These are phyloP conservation scores for Lethrus apterus DNA, from an alignment of 1,140 invertebrate species.

Conservation along the genomic window DNA sequence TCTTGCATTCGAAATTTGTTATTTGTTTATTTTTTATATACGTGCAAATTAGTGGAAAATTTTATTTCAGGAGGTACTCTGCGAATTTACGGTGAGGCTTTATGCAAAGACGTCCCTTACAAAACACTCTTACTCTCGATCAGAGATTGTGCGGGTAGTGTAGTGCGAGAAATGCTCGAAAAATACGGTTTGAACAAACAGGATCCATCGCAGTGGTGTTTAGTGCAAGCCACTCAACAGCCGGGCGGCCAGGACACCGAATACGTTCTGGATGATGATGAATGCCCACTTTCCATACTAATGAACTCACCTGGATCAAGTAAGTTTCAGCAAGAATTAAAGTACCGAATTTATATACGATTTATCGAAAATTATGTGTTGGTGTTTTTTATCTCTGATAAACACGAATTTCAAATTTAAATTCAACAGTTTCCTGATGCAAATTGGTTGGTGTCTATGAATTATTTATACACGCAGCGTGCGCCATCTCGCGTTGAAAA, in stretches of 20 bases:
- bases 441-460: too few relatives aligned
- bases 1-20: too few relatives aligned
- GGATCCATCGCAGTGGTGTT: constrained; percentile 85
- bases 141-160: constrained; percentile 81
- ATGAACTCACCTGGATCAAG: constrained; percentile 81
- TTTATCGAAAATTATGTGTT: too few relatives aligned
- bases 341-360: too few relatives aligned
- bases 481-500: too few relatives aligned
- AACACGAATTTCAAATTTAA: too few relatives aligned
- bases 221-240: constrained; percentile 76
- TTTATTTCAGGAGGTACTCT: constrained; percentile 74
- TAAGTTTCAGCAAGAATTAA: too few relatives aligned
- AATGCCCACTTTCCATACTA: constrained; percentile 91
- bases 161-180: constrained; percentile 92
- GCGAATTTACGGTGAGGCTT: constrained; percentile 95
- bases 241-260: constrained; percentile 53
- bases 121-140: constrained; percentile 94
- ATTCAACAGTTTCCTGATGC: too few relatives aligned
- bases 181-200: constrained; percentile 90
- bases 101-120: constrained; percentile 96
- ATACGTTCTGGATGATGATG: constrained; percentile 93
- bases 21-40: too few relatives aligned
- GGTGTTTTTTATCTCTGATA: too few relatives aligned
- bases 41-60: neutral
- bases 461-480: too few relatives aligned